Conservation (phyloP, 1,140 invertebrate species). For the Pomacea maculata region DNA sequence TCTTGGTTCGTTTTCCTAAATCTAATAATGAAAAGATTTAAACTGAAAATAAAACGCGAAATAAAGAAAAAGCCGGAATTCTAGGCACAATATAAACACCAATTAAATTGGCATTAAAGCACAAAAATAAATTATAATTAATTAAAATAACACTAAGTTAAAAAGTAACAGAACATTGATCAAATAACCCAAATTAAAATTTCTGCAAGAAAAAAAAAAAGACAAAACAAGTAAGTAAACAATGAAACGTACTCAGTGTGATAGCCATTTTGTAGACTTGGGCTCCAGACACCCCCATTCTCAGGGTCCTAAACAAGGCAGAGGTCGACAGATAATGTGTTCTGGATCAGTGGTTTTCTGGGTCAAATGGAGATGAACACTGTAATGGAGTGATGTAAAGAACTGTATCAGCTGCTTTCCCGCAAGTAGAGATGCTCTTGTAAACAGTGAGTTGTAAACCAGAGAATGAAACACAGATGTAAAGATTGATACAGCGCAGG, state of each 20-base stretch:
- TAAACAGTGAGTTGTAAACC: too few relatives aligned
- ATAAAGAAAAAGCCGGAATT: neutral
- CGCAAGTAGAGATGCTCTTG: too few relatives aligned
- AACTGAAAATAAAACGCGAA: neutral
- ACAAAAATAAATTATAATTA: neutral
- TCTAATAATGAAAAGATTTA: neutral
- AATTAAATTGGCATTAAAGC: neutral
- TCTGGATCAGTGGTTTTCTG: neutral
- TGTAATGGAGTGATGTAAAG: neutral
- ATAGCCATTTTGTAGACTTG: neutral
- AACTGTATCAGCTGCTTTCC: neutral
- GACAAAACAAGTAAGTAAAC: neutral
- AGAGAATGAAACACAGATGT: too few relatives aligned
- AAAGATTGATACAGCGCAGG: too few relatives aligned
- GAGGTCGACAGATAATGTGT: too few relatives aligned
- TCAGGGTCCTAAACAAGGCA: too few relatives aligned
- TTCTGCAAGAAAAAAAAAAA: neutral
- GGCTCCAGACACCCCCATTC: too few relatives aligned
- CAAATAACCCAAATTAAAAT: neutral
- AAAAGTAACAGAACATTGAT: neutral
- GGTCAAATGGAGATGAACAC: neutral
- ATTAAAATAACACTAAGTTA: neutral
- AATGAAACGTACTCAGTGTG: neutral
- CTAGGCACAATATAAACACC: neutral
- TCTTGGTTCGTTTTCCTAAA: neutral